A percentile compares a stretch with the other conserved stretches of the same genome.
These are phyloP conservation scores for Zophobas atratus DNA, from an alignment of 1,140 invertebrate genomes.

Conservation along the genomic window DNA sequence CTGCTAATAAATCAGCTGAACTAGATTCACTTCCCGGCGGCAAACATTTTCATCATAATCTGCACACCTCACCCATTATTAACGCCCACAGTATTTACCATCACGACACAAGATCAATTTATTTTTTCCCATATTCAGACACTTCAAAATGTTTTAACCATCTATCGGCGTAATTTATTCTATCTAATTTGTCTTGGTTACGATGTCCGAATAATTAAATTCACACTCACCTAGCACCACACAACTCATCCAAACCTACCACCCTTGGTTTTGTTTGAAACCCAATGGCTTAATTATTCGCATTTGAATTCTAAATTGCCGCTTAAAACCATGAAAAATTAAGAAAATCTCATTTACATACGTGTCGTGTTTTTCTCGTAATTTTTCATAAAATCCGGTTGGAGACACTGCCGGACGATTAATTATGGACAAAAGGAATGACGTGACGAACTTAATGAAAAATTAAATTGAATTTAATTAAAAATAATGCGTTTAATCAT, in stretches of 20 bases:
- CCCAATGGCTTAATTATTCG: background rate
- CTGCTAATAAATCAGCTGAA: background rate
- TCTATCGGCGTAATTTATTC: conserved; percentile 4
- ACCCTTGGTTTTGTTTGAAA: background rate
- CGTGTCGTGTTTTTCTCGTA: background rate
- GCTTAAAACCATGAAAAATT: conserved; percentile 6
- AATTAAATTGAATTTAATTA: conserved; percentile 35
- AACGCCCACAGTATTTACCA: conserved; percentile 12
- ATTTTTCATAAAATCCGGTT: conserved; percentile 24
- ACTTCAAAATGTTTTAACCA: background rate
- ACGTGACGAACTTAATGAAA: conserved; percentile 28
- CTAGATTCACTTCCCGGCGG: background rate
- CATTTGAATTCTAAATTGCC: conserved; percentile 21
- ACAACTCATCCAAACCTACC: background rate
- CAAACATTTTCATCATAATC: conserved; percentile 4
- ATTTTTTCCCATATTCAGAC: conserved; percentile 1
- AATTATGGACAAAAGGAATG: conserved; percentile 13
- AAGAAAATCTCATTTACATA: conserved; percentile 24
- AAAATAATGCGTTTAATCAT: conserved; percentile 28
- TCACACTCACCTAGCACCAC: background rate
- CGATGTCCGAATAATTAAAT: conserved; percentile 5
- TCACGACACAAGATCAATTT: background rate
- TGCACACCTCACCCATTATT: conserved; percentile 11
- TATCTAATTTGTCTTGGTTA: background rate
- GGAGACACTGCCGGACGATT: background rate